Evolutionary conservation across 2,888 invertebrate species (phyloP), one percentile per base, ranked within the genome.

Genomic region (Ornithoptera priamus): DNA sequence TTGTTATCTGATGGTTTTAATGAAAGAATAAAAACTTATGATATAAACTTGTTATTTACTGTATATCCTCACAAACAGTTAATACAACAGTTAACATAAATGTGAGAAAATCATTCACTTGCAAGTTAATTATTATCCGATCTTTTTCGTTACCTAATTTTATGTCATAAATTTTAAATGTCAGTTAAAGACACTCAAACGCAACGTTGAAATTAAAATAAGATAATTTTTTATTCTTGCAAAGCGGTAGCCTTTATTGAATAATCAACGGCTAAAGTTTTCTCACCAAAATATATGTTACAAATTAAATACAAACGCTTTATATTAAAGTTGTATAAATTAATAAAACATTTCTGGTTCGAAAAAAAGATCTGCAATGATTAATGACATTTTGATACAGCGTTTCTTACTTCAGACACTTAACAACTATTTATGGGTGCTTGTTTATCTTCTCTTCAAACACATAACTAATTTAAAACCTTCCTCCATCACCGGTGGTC

Each of bases 241-340:
- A 24, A 57, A 59, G 58, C 46, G 60, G 60, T 64, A 64, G 64
- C n/a, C 39, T 39, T 22, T 22, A 18, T 39, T 12, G 42, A 12
- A 56, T 61, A 65, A 56, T 56, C 65, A 53, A 22, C 24, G 18
- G 24, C 42, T n/a, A 56, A 30, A 65, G 56, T 69, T 61, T 61
- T 46, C 18, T 18, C 59, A 64, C 53, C 22, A 53, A 64, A 60
- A 68, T 53, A 64, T 64, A 68, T 53, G 60, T 60, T 50, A 58
- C 46, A 50, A 63, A 68, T 46, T n/a, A 17, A 59, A 50, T n/a
- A 22, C 18, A n/a, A 42, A 10, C 18, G 50, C 46, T 61, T n/a
- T 50, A 56, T 46, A 36, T 68, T 58, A 59, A 57, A 65, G 24
- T 17, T 30, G 12, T 64, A 64, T 53, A 60, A 68, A 30, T 63